Base-by-base conservation (phyloP, 1,140 invertebrate species). In the Macrobrachium rosenbergii region DNA sequence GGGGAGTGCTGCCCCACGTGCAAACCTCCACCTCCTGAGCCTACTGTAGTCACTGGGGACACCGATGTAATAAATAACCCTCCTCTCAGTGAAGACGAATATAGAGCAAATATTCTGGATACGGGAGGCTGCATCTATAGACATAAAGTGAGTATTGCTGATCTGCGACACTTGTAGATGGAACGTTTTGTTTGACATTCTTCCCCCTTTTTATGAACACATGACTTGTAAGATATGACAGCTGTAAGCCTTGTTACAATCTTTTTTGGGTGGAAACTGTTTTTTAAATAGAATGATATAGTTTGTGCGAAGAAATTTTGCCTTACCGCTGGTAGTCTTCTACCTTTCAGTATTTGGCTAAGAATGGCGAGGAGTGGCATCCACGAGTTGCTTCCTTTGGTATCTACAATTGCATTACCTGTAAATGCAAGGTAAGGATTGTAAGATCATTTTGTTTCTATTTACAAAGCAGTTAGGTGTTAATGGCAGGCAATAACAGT, bases 311-410 rank as follows among this genome's bases (percentile, higher is more conserved):
- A 52, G 52, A 52, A 12, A 12, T 52, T 5, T 52, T 52, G 52
- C 52, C 52, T 52, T 52, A 52, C 52, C 52, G 12, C 8, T 52
- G 52, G 52, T 52, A 52, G 52, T 52, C 52, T 52, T 52, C 52
- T 52, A 52, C 52, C 52, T 52, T 52, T 5, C 64, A 81, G 45
- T 93, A 93, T 63, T 93, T 95, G 23, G 94, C 95, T 88, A 94
- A 94, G 82, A 97, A 97, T 90, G 96, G 96, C 14, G 94, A 95
- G 90, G 95, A 96, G 91, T 97, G 96, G 94, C 96, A 97, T 93
- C 96, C 96, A 0, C 94, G 94, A 12, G 93, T 98, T 79, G 95
- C 95, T 90, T 91, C 92, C 12, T 95, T 96, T 90, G 96, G 96
- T 16, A 95, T 96, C 90, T 95, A 96, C 91, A 96, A 96, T 91